A percentile compares a stretch with the other conserved stretches of the same genome.
Conservation (phyloP, 2,888 invertebrate genomes). For the Dione juno region DNA sequence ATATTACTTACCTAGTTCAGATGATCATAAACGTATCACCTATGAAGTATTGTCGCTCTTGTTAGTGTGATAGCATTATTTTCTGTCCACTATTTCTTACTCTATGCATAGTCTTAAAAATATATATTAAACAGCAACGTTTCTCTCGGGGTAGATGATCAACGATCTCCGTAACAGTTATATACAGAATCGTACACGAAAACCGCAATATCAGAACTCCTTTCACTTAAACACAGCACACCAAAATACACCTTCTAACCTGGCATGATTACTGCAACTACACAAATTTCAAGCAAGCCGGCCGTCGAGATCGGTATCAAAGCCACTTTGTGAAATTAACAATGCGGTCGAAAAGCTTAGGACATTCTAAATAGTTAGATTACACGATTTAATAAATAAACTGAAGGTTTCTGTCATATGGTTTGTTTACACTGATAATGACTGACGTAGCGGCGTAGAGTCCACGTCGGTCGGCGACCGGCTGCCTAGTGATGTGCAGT, state of each 20-base stretch:
- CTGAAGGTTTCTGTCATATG: conserved; percentile 61
- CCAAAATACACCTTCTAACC: conserved; percentile 62
- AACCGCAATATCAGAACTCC: conserved; percentile 59
- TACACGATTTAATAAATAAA: conserved; percentile 63
- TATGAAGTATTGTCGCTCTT: conserved; percentile 22
- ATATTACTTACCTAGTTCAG: conserved; percentile 46
- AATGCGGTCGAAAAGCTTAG: conserved; percentile 14
- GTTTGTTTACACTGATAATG: conserved; percentile 70
- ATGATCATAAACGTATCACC: conserved; percentile 45
- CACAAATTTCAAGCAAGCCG: conserved; percentile 68
- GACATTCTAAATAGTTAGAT: conserved; percentile 39
- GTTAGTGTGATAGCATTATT: conserved; percentile 17
- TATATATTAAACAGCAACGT: conserved; percentile 12
- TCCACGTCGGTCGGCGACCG: conserved; percentile 51
- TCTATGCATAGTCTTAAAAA: background rate
- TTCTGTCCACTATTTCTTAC: conserved; percentile 20
- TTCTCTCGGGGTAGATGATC: conserved; percentile 32
- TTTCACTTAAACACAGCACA: conserved; percentile 72
- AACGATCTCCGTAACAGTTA: conserved; percentile 43
- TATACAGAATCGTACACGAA: conserved; percentile 63
- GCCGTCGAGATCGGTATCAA: conserved; percentile 60
- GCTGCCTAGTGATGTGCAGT: conserved; percentile 47
- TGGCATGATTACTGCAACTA: conserved; percentile 58
- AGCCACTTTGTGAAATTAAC: conserved; percentile 24
- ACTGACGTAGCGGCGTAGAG: conserved; percentile 39